Conservation (phyloP, 1,140 invertebrate genomes). For the Pogonus chalceus region DNA sequence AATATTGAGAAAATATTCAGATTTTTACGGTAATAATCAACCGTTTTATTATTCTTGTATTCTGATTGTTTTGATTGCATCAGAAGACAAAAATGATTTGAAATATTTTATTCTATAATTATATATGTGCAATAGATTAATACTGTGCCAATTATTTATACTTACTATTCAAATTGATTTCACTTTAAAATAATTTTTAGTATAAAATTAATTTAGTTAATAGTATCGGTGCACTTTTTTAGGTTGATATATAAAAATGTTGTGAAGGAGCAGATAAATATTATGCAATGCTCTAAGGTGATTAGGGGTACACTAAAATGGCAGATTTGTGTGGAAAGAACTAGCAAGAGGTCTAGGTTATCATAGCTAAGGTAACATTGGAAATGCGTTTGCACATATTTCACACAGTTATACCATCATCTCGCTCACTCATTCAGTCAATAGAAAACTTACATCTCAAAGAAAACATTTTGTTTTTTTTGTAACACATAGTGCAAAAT, state of each 20-base stretch:
- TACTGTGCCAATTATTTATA: slow-evolving; percentile 3
- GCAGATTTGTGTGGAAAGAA: background rate
- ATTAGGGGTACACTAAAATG: slow-evolving; percentile 4
- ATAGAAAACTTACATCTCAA: too few species aligned
- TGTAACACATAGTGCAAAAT: too few species aligned
- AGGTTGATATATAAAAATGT: background rate
- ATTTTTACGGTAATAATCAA: too few species aligned
- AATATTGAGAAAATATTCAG: too few species aligned
- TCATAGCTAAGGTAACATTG: slow-evolving; percentile 37
- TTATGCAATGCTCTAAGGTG: slow-evolving; percentile 5
- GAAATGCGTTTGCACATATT: slow-evolving; percentile 28
- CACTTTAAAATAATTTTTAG: background rate
- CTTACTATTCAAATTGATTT: background rate
- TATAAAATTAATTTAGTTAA: background rate
- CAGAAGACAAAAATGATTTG: too few species aligned
- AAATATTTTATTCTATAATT: too few species aligned
- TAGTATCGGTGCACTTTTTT: background rate
- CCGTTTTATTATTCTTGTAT: too few species aligned
- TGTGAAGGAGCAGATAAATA: background rate
- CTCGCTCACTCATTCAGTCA: background rate
- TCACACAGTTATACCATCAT: background rate
- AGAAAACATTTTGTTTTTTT: too few species aligned
- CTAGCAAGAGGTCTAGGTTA: background rate
- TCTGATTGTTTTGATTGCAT: too few species aligned
- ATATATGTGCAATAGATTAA: slow-evolving; percentile 3